Base-by-base conservation (phyloP, 1,140 invertebrate genomes). In the Apocrypta bakeri region DNA sequence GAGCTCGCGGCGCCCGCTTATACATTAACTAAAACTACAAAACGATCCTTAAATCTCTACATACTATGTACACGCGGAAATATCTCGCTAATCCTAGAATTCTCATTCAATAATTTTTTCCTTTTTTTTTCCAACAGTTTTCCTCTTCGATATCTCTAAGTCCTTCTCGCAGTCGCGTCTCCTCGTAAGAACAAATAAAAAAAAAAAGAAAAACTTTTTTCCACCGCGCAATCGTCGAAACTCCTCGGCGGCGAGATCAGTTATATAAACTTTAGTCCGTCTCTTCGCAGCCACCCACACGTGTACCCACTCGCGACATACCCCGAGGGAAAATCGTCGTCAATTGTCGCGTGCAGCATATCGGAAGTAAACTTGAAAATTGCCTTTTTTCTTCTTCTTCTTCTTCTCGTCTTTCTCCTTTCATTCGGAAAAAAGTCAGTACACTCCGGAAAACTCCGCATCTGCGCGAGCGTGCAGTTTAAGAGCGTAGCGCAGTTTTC, bases 311-410 rank as follows among this genome's bases (percentile, higher is more conserved):
- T 37, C 33, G 33, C n/a, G n/a, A n/a, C n/a, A n/a, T n/a, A n/a
- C 63, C 63, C 25, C 63, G 9, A 27, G 63, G 48, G 48, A 56
- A 56, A 56, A 48, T 48, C 48, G 48, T n/a, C 48, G 48, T 56
- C 48, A 14, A 56, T 56, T n/a, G 64, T 31, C 64, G 64, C 63
- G 4, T 33, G n/a, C 29, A 27, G 61, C 71, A 24, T 64, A 81
- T 27, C 37, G 14, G 68, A 17, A 8, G 31, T 7, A n/a, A 71
- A 37, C 21, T 31, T 37, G 68, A 33, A 31, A 71, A 37, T 71
- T 31, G 48, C 7, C 63, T 66, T 66, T 63, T 25, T 24, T 63
- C n/a, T n/a, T n/a, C n/a, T n/a, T n/a, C n/a, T n/a, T n/a, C n/a
- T n/a, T n/a, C n/a, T n/a, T n/a, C n/a, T n/a, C n/a, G n/a, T n/a